phyloP scores from a whole-genome alignment of 1,140 invertebrate species.

The Leptinotarsa defecta region DNA sequence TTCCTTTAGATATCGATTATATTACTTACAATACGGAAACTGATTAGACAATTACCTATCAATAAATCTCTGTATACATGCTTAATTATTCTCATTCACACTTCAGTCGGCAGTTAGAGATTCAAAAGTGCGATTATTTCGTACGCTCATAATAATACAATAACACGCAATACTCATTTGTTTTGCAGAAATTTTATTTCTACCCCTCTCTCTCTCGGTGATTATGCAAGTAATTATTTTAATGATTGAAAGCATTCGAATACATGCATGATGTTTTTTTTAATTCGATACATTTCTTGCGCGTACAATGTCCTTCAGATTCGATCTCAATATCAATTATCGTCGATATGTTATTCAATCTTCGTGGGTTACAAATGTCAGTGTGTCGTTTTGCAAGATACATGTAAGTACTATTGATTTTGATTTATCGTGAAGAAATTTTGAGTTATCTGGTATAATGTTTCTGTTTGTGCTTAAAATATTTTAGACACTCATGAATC shows the following conservation, averaged over 20 bases:
- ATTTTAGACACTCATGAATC: too few species aligned
- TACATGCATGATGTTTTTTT: constrained; percentile 12
- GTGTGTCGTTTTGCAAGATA: constrained; percentile 1
- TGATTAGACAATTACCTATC: too few species aligned
- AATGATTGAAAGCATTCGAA: constrained; percentile 17
- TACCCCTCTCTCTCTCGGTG: neutral
- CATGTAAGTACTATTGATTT: constrained; percentile 9
- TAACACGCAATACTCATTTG: constrained; percentile 14
- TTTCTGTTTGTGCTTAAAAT: too few species aligned
- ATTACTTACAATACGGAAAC: too few species aligned
- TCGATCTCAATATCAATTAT: neutral
- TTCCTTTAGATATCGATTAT: too few species aligned
- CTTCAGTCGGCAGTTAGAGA: neutral
- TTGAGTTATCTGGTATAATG: too few species aligned
- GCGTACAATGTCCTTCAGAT: constrained; percentile 18
- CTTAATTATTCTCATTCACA: too few species aligned
- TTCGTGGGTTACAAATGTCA: neutral
- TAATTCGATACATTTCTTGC: neutral
- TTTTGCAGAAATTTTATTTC: constrained; percentile 8
- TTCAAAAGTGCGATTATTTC: neutral
- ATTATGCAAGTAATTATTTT: constrained; percentile 22
- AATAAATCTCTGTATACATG: too few species aligned
- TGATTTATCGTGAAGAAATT: neutral
- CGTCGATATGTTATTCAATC: neutral
- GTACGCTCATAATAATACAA: neutral